Evolutionary conservation across 2,113 vertebrate species (phyloP), one percentile per base, ranked within the genome.

Genomic region (Cinclus cinclus): DNA sequence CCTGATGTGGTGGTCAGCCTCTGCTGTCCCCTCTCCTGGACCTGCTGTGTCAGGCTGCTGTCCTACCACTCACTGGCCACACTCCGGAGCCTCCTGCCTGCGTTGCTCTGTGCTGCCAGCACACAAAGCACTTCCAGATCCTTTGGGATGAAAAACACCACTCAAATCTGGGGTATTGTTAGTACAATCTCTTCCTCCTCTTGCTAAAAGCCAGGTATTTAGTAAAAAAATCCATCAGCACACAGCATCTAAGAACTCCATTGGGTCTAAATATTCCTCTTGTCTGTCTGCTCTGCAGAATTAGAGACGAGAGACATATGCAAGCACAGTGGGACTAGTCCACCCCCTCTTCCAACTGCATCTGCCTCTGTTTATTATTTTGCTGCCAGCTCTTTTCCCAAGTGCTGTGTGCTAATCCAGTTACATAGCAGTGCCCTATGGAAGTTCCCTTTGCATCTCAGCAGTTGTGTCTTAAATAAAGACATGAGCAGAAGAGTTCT

Each of bases 331-430:
- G 90, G 94, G 92, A 97, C 78, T 22, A 82, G 71, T 75, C 53
- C 73, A 92, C 75, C 87, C 79, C 49, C 83, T 87, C 76, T 91
- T 91, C 78, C 90, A 80, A 87, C 42, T 94, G 89, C 95, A 93
- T 95, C 94, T 96, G 91, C 90, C 83, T 93, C 83, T 95, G 81
- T 97, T 96, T 97, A 90, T 93, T 95, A 79, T 79, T 70, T 87
- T 84, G 62, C 50, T 97, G 90, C 87, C 91, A 95, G 81, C 78
- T 91, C 87, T 88, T 73, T 69, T 88, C 50, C 60, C 63, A 47
- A 91, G 83, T 25, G 35, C 59, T 93, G 35, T 71, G 69, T 94
- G 73, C 89, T 94, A 55, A 90, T 86, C 75, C 63, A 71, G 70
- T 78, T 86, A 63, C 27, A 41, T 6, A 46, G 85, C 64, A 68